A percentile compares a stretch with the other conserved stretches of the same genome.
Evolutionary conservation across 2,113 vertebrate genomes (phyloP).

Genomic region (Oncorhynchus clarkii): DNA sequence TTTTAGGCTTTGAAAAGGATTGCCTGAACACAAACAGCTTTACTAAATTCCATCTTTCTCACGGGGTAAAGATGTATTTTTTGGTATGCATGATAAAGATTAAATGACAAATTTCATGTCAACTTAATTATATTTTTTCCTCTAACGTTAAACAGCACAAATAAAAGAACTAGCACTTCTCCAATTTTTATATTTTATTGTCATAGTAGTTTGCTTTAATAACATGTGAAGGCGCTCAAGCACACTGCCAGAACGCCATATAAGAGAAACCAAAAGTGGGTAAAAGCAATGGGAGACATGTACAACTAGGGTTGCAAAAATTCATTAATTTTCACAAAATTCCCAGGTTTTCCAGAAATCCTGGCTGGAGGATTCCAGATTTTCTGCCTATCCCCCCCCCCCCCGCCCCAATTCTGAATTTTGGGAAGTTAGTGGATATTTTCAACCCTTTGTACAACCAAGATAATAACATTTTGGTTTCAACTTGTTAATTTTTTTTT

Average conservation of each 20-base stretch:
- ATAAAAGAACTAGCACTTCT: background rate
- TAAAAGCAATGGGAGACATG: conserved; percentile 70
- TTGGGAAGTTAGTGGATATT: too few species aligned
- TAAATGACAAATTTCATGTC: background rate
- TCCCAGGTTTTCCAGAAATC: too few species aligned
- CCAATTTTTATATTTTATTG: conserved; percentile 96
- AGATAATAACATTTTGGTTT: conserved; percentile 73
- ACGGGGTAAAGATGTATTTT: background rate
- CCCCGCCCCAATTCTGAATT: too few species aligned
- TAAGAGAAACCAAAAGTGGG: conserved; percentile 70
- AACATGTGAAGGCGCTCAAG: conserved; percentile 87
- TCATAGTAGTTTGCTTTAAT: conserved; percentile 90
- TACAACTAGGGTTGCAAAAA: too few species aligned
- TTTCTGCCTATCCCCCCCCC: too few species aligned
- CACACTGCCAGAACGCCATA: conserved; percentile 77
- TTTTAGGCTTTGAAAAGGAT: too few species aligned
- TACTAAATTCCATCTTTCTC: too few species aligned
- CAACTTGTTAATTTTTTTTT: conserved; percentile 62
- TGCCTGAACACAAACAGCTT: too few species aligned
- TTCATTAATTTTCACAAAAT: too few species aligned
- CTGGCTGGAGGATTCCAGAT: too few species aligned
- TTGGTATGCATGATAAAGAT: background rate
- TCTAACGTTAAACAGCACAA: background rate
- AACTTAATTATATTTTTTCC: background rate
- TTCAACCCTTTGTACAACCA: conserved; percentile 50